A percentile compares a stretch with the other conserved stretches of the same genome.
Evolutionary conservation across 37 sponge, comb jelly and placozoan genomes (phyloP).

Genomic region (Theonella swinhoei): DNA sequence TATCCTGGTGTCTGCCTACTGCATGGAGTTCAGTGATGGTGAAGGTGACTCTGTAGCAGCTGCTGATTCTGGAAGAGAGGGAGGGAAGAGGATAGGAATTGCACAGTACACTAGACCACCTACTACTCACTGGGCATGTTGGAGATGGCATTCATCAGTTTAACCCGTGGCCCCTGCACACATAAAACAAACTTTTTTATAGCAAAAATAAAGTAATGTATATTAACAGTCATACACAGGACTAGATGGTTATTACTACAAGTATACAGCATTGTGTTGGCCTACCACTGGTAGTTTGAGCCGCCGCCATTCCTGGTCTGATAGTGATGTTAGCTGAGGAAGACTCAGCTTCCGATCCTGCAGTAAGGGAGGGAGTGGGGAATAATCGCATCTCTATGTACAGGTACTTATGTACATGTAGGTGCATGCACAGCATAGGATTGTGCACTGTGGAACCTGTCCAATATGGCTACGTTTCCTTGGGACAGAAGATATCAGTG

Average conservation of each 20-base stretch:
- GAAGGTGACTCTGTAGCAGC: neutral
- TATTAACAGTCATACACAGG: slow-evolving; percentile 26
- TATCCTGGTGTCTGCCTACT: no score
- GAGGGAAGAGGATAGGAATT: no score
- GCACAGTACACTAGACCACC: no score
- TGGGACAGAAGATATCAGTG: neutral
- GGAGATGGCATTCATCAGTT: slow-evolving; percentile 74
- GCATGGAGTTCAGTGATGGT: neutral
- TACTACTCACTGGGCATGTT: slow-evolving; percentile 51
- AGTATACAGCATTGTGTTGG: neutral
- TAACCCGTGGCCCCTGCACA: slow-evolving; percentile 69
- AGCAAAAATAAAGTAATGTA: neutral
- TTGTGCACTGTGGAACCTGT: neutral
- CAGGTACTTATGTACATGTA: neutral
- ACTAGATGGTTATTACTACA: neutral
- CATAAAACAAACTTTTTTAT: neutral
- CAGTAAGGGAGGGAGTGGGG: neutral
- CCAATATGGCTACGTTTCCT: neutral
- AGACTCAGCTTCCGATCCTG: slow-evolving; percentile 68
- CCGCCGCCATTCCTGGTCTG: slow-evolving; percentile 74
- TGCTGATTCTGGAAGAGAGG: neutral
- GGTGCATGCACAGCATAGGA: neutral
- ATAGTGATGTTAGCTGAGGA: slow-evolving; percentile 64
- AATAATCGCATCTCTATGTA: neutral
- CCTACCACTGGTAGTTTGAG: slow-evolving; percentile 76